Evolutionary conservation across 2,113 vertebrate genomes (phyloP).

Genomic region (Dromiciops gliroides): DNA sequence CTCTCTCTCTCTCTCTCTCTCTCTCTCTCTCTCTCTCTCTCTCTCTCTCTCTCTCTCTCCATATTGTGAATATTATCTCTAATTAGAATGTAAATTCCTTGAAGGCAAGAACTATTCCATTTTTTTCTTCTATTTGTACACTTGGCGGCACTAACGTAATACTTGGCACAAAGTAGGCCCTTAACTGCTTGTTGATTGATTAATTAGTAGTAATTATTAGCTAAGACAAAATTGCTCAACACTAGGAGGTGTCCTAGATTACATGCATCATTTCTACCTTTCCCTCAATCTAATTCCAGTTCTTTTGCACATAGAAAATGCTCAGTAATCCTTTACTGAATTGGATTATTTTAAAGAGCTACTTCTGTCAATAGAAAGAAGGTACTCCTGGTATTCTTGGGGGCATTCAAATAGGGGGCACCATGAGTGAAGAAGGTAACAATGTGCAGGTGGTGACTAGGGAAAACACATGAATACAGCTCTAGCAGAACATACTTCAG

Average conservation of each 20-base stretch:
- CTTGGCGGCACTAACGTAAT: not conserved
- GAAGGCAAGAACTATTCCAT: not conserved
- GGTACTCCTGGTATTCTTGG: not conserved
- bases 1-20: too few relatives aligned
- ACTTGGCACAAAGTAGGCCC: not conserved
- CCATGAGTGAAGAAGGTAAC: not conserved
- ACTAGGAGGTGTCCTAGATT: not conserved
- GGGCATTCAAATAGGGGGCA: not conserved
- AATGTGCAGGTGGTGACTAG: not conserved
- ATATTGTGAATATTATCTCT: not conserved
- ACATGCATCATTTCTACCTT: not conserved
- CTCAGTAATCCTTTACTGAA: too few relatives aligned
- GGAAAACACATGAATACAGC: not conserved
- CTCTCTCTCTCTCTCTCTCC: too few relatives aligned
- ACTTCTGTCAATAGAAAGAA: not conserved
- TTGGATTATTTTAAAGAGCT: not conserved
- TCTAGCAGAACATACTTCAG: not conserved
- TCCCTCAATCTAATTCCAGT: not conserved
- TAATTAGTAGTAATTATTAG: not conserved
- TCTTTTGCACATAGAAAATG: not conserved
- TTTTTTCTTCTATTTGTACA: not conserved
- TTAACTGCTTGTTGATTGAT: not conserved
- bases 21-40: too few relatives aligned
- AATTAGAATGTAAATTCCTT: not conserved
- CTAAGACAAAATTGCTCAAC: not conserved